Percentiles rank a stretch among this genome's conserved stretches.
These are phyloP conservation scores for Notarius quadriscutis DNA, from an alignment of 2,113 vertebrate species.

Conservation along the genomic window DNA sequence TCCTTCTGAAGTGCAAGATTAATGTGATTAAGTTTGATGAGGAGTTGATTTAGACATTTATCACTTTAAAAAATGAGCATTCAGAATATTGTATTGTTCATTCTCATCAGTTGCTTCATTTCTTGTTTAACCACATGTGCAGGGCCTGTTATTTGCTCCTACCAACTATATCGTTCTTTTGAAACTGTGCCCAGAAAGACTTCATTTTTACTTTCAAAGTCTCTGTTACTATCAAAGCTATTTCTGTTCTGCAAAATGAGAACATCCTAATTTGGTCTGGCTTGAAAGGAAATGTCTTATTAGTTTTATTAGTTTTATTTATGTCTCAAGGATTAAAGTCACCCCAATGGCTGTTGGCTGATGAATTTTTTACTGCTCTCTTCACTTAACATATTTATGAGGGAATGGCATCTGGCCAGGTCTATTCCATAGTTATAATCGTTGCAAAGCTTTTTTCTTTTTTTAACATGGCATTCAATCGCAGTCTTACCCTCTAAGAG, in stretches of 20 bases:
- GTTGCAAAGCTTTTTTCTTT: constrained; percentile 27
- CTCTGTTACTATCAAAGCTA: constrained; percentile 35
- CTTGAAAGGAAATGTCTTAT: constrained; percentile 54
- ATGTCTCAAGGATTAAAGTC: constrained; percentile 54
- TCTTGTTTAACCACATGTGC: constrained; percentile 2
- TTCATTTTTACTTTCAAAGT: constrained; percentile 39
- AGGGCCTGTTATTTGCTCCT: not conserved
- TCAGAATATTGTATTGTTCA: not conserved
- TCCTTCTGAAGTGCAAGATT: not conserved
- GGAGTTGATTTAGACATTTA: not conserved
- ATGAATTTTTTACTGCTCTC: constrained; percentile 50
- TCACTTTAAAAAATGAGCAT: not conserved
- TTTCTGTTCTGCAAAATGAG: constrained; percentile 43
- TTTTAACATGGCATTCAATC: constrained; percentile 33
- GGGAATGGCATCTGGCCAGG: constrained; percentile 46
- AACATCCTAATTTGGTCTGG: constrained; percentile 51
- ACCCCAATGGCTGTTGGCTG: constrained; percentile 46
- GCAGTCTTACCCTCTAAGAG: constrained; percentile 3
- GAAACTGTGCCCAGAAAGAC: constrained; percentile 30
- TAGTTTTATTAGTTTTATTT: constrained; percentile 58
- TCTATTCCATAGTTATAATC: constrained; percentile 42
- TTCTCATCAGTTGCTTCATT: not conserved
- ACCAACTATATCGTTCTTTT: constrained; percentile 34
- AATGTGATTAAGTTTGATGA: not conserved
- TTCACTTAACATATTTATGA: constrained; percentile 56